These are phyloP conservation scores for Coluber constrictor DNA, from an alignment of 2,797 vertebrate genomes.

Conservation along the genomic window DNA sequence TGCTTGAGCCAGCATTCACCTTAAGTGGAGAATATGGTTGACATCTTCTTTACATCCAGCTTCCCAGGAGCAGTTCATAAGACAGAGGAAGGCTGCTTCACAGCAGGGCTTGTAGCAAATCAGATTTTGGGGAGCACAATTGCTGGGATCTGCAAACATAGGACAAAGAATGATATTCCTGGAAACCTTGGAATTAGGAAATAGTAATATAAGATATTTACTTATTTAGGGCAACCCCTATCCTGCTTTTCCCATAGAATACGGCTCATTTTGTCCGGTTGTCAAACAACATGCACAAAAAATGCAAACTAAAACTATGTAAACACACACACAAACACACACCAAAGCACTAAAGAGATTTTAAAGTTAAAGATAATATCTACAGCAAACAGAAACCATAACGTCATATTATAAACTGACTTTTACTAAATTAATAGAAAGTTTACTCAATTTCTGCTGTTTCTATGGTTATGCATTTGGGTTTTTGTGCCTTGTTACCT, in stretches of 20 bases:
- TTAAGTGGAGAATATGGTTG: slow-evolving; percentile 55
- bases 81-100: rapidly evolving
- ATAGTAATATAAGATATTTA: neutral
- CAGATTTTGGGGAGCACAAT: slow-evolving; percentile 3
- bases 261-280: neutral
- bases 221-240: neutral
- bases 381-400: neutral
- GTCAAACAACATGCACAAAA: neutral
- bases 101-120: slow-evolving; percentile 54
- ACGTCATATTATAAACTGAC: neutral
- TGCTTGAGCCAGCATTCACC: slow-evolving; percentile 51
- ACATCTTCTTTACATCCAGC: neutral
- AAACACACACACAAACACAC: neutral
- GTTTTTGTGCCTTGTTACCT: neutral
- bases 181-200: neutral
- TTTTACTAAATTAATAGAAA: neutral
- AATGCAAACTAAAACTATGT: neutral
- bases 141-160: neutral
- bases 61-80: slow-evolving; percentile 52
- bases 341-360: neutral
- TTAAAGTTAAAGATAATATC: neutral
- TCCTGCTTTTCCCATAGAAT: neutral
- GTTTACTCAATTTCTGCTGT: neutral
- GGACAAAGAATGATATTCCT: neutral
- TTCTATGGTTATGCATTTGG: neutral